phyloP scores from a whole-genome alignment of 35 echinoderm and acorn worm species.

The Lytechinus pictus region DNA sequence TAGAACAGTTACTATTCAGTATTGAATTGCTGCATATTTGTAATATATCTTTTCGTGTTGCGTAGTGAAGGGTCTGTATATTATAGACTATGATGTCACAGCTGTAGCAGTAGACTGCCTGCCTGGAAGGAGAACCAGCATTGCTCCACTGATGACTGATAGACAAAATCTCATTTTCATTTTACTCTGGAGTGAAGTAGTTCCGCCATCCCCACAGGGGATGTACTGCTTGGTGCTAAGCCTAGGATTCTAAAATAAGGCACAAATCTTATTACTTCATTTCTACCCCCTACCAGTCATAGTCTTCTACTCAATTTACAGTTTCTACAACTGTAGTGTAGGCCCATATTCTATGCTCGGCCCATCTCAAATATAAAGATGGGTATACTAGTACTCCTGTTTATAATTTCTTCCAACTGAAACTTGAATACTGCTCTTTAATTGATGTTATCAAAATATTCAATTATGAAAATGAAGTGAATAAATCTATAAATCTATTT shows the following conservation, averaged over 20 bases:
- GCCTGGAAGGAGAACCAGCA: neutral
- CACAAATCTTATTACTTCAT: constrained; percentile 43
- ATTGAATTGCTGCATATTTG: no score
- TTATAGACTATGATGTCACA: neutral
- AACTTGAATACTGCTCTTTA: no score
- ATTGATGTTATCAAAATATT: no score
- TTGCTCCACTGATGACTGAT: constrained; percentile 19
- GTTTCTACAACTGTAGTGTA: neutral
- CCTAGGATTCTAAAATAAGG: constrained; percentile 37
- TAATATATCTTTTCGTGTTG: no score
- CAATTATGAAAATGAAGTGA: no score
- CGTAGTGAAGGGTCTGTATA: neutral
- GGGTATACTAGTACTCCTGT: no score
- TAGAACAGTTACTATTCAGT: no score
- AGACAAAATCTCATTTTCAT: constrained; percentile 41
- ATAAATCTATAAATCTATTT: no score
- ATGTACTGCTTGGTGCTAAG: constrained; percentile 14
- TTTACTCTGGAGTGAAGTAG: neutral
- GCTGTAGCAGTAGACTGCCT: constrained; percentile 20
- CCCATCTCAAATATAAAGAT: no score
- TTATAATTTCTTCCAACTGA: no score
- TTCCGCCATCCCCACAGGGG: constrained; percentile 26
- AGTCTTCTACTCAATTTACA: neutral
- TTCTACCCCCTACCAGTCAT: neutral
- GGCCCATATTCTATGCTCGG: neutral